A percentile compares a stretch with the other conserved stretches of the same genome.
These are phyloP conservation scores for Nomada flava DNA, from an alignment of 2,888 invertebrate genomes.

Conservation along the genomic window DNA sequence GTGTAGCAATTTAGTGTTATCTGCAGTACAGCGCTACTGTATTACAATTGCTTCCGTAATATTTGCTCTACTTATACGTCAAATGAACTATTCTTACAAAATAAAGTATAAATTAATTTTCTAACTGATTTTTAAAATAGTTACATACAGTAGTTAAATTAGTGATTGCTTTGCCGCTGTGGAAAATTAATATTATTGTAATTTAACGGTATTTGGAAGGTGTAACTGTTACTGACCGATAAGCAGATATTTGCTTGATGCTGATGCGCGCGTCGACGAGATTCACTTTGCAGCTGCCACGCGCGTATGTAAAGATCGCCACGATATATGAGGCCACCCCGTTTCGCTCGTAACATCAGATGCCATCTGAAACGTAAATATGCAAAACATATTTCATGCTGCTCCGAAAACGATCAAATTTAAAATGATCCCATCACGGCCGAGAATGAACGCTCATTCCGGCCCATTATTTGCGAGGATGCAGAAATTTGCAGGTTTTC, in stretches of 20 bases:
- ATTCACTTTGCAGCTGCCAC: conserved; percentile 86
- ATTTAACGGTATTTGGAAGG: not conserved
- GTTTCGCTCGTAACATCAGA: conserved; percentile 84
- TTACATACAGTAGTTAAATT: too few relatives aligned
- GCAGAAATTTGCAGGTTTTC: not conserved
- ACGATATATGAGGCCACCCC: conserved; percentile 84
- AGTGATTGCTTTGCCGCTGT: not conserved
- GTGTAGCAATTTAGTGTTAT: too few relatives aligned
- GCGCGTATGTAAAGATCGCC: conserved; percentile 85
- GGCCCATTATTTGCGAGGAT: not conserved
- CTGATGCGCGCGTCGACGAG: conserved; percentile 80
- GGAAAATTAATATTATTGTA: too few relatives aligned
- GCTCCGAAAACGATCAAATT: conserved; percentile 22
- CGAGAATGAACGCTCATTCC: conserved; percentile 16
- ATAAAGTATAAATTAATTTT: too few relatives aligned
- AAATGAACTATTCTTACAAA: too few relatives aligned
- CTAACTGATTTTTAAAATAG: too few relatives aligned
- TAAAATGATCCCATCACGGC: conserved; percentile 12
- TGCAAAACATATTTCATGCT: conserved; percentile 11
- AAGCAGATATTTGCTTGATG: conserved; percentile 80
- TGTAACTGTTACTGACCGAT: conserved; percentile 74
- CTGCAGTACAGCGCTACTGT: too few relatives aligned
- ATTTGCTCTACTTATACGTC: too few relatives aligned
- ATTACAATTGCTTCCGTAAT: too few relatives aligned
- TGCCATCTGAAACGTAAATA: conserved; percentile 85